phyloP scores from a whole-genome alignment of 2,888 invertebrate genomes.

The Hipparchia semele region DNA sequence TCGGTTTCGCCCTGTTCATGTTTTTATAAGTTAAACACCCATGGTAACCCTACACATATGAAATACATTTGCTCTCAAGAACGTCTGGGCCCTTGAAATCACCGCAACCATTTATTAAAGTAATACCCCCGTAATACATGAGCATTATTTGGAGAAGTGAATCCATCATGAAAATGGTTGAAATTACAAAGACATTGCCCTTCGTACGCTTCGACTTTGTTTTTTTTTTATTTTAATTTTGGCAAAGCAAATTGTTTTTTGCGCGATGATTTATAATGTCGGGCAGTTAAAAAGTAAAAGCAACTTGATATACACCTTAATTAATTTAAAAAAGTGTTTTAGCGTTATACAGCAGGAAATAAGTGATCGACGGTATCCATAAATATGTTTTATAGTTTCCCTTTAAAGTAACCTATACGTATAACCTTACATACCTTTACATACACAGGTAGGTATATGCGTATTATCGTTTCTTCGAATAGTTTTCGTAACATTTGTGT shows the following conservation, averaged over 20 bases:
- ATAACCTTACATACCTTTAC: no score
- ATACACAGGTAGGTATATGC: neutral
- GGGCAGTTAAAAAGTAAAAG: neutral
- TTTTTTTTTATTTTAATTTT: constrained; percentile 45
- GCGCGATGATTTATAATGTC: neutral
- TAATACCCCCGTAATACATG: constrained; percentile 55
- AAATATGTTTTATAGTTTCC: constrained; percentile 7
- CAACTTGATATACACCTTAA: neutral
- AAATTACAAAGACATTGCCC: constrained; percentile 58
- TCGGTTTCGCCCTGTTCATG: neutral
- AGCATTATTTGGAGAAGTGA: constrained; percentile 66
- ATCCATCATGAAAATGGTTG: constrained; percentile 69
- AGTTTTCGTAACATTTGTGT: neutral
- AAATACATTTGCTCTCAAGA: constrained; percentile 54
- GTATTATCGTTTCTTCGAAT: neutral
- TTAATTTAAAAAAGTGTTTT: neutral
- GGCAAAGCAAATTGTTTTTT: constrained; percentile 10
- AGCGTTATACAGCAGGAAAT: neutral
- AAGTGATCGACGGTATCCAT: constrained; percentile 2
- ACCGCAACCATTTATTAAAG: constrained; percentile 67
- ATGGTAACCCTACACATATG: constrained; percentile 25
- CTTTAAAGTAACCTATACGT: neutral
- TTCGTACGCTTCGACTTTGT: constrained; percentile 23
- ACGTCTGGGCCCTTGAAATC: constrained; percentile 52
- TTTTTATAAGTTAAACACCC: neutral